Evolutionary conservation across 2,113 vertebrate genomes (phyloP).

Genomic region (Arothron firmamentum): DNA sequence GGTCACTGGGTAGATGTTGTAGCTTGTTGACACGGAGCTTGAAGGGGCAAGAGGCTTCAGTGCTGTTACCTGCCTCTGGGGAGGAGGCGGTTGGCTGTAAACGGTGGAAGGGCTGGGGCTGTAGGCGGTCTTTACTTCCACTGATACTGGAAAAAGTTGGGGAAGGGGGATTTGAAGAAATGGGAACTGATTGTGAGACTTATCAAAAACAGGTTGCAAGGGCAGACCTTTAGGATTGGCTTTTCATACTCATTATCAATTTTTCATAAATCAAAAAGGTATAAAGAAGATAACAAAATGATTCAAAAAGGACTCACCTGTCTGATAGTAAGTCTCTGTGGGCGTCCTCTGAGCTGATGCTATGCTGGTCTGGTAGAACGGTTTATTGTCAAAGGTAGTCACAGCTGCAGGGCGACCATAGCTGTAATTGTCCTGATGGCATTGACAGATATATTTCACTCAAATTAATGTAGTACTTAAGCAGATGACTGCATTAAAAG

Average conservation of each 20-base stretch:
- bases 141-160: conserved; percentile 10
- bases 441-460: conserved; percentile 11
- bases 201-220: too few relatives aligned
- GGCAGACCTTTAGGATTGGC: neutral
- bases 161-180: neutral
- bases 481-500: neutral
- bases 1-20: conserved; percentile 67
- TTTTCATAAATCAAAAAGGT: neutral
- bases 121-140: conserved; percentile 69
- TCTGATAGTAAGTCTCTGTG: conserved; percentile 66
- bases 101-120: conserved; percentile 56
- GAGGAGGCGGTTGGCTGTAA: conserved; percentile 69
- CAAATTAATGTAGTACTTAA: neutral
- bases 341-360: conserved; percentile 56
- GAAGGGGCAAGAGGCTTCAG: conserved; percentile 63
- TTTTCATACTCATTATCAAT: too few relatives aligned
- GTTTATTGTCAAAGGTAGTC: conserved; percentile 67
- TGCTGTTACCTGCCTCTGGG: conserved; percentile 66
- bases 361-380: conserved; percentile 61
- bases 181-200: neutral
- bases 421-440: conserved; percentile 65
- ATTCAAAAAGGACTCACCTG: conserved; percentile 50
- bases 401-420: conserved; percentile 53
- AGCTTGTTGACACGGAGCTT: conserved; percentile 66
- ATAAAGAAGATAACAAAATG: neutral